Evolutionary conservation across 2,888 invertebrate species (phyloP).

Genomic region (Thereva nobilitata): DNA sequence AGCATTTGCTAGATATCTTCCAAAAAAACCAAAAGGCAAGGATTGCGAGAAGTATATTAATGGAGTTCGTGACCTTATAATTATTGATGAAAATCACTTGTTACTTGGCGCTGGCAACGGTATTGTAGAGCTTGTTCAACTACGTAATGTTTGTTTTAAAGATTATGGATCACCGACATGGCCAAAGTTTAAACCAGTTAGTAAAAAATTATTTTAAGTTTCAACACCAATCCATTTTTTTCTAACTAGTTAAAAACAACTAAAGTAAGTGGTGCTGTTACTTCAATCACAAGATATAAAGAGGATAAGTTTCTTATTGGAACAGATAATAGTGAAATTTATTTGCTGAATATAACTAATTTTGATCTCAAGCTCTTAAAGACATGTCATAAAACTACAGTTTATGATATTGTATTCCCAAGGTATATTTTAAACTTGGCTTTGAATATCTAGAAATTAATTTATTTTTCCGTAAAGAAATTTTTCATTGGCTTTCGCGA

Average conservation of each 20-base stretch:
- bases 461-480: slow-evolving; percentile 61
- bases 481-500: slow-evolving; percentile 84
- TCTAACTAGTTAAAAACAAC: slow-evolving; percentile 61
- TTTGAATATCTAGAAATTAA: background rate
- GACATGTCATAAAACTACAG: slow-evolving; percentile 80
- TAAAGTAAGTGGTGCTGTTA: slow-evolving; percentile 69
- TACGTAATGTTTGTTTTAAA: slow-evolving; percentile 60
- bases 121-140: slow-evolving; percentile 71
- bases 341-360: slow-evolving; percentile 69
- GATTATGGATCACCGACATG: slow-evolving; percentile 61
- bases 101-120: slow-evolving; percentile 88
- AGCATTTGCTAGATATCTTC: slow-evolving; percentile 59
- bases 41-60: slow-evolving; percentile 57
- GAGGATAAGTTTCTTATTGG: slow-evolving; percentile 71
- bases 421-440: slow-evolving; percentile 46
- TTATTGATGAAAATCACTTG: slow-evolving; percentile 65
- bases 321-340: slow-evolving; percentile 80
- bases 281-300: slow-evolving; percentile 70
- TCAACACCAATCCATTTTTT: slow-evolving; percentile 2
- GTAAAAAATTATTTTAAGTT: slow-evolving; percentile 44
- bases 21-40: slow-evolving; percentile 53
- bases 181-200: slow-evolving; percentile 63
- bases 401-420: slow-evolving; percentile 84
- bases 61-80: slow-evolving; percentile 66
- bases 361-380: slow-evolving; percentile 72